Percentiles rank a stretch among this genome's conserved stretches.
Evolutionary conservation across 2,888 invertebrate species (phyloP).

Genomic region (Lycophotia porphyrea): DNA sequence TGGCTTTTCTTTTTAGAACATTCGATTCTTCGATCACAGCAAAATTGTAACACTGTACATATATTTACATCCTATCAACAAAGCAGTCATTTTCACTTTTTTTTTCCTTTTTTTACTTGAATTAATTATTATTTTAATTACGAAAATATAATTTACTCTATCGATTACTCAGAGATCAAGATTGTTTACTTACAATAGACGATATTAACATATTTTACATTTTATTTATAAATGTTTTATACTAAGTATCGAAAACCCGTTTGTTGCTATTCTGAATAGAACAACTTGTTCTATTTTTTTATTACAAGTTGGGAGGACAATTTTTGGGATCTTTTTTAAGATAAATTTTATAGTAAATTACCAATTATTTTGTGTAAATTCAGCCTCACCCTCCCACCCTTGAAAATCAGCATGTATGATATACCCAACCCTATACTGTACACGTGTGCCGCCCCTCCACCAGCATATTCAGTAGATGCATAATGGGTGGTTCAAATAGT

Average conservation of each 20-base stretch:
- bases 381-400: not conserved
- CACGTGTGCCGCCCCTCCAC: not conserved
- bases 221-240: constrained; percentile 67
- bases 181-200: constrained; percentile 76
- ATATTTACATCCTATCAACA: constrained; percentile 82
- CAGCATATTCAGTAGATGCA: not conserved
- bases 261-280: constrained; percentile 71
- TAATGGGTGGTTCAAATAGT: not conserved
- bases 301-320: constrained; percentile 66
- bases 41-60: constrained; percentile 86
- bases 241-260: constrained; percentile 81
- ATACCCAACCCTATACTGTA: not conserved
- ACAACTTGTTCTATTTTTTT: constrained; percentile 61
- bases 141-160: constrained; percentile 88
- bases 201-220: constrained; percentile 71
- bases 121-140: constrained; percentile 75
- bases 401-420: not conserved
- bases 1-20: constrained; percentile 22
- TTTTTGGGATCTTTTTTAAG: constrained; percentile 39
- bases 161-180: constrained; percentile 85
- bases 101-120: constrained; percentile 69
- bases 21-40: constrained; percentile 72
- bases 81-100: constrained; percentile 74
- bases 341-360: not conserved
- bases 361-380: not conserved